Conservation (phyloP, 2,888 invertebrate genomes). For the Cybosia mesomella region DNA sequence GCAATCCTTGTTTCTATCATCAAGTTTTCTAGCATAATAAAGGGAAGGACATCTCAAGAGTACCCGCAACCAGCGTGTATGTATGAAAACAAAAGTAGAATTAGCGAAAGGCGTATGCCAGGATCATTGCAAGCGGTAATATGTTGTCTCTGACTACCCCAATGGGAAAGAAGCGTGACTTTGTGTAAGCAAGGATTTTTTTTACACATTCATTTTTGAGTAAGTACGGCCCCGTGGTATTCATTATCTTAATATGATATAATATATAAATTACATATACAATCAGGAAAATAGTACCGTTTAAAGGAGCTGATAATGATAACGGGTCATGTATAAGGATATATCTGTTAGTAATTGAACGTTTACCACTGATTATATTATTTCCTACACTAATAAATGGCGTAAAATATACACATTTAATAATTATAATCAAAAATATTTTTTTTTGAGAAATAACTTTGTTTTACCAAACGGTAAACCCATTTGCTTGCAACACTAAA, state of each 20-base stretch:
- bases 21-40: too few species aligned
- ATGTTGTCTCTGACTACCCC: too few species aligned
- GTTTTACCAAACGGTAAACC: neutral
- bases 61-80: too few species aligned
- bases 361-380: conserved; percentile 10
- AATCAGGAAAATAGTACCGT: conserved; percentile 18
- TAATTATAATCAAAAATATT: too few species aligned
- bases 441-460: neutral
- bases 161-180: too few species aligned
- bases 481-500: neutral
- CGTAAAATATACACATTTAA: neutral
- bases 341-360: conserved; percentile 7
- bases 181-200: too few species aligned
- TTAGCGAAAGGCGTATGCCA: too few species aligned
- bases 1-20: too few species aligned
- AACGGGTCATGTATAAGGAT: conserved; percentile 6
- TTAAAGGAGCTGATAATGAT: conserved; percentile 3
- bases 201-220: neutral
- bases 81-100: too few species aligned
- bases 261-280: neutral
- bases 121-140: too few species aligned
- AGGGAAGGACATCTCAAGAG: too few species aligned
- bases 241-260: neutral
- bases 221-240: neutral
- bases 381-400: conserved; percentile 1